Conservation (phyloP, 2,113 vertebrate species). For the Vulpes vulpes region DNA sequence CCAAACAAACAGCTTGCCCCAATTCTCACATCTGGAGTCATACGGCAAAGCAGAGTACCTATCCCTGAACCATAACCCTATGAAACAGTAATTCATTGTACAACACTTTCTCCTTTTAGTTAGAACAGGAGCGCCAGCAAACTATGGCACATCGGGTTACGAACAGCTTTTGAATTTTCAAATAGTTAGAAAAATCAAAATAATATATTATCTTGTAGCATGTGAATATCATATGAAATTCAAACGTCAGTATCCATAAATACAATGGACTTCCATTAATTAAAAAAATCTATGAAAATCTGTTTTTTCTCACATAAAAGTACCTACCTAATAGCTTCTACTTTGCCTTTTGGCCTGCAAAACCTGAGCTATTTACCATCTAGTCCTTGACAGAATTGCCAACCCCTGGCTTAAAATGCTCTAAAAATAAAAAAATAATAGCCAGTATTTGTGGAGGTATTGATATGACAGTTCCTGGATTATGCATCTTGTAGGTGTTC, state of each 20-base stretch:
- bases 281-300: neutral
- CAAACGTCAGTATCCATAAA: neutral
- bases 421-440: neutral
- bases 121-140: neutral
- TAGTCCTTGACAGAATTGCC: neutral
- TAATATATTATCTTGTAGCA: neutral
- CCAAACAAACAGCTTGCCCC: neutral
- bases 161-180: neutral
- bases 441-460: neutral
- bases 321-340: neutral
- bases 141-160: neutral
- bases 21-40: neutral
- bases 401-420: neutral
- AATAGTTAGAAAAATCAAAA: neutral
- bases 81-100: neutral
- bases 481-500: neutral
- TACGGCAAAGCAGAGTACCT: neutral
- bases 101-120: neutral
- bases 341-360: neutral
- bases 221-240: neutral
- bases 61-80: neutral
- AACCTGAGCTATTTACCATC: neutral
- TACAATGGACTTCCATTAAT: neutral
- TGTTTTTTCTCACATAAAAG: neutral
- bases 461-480: neutral